A percentile compares a stretch with the other conserved stretches of the same genome.
Conservation (phyloP, 2,888 invertebrate species). For the Polyommatus icarus region DNA sequence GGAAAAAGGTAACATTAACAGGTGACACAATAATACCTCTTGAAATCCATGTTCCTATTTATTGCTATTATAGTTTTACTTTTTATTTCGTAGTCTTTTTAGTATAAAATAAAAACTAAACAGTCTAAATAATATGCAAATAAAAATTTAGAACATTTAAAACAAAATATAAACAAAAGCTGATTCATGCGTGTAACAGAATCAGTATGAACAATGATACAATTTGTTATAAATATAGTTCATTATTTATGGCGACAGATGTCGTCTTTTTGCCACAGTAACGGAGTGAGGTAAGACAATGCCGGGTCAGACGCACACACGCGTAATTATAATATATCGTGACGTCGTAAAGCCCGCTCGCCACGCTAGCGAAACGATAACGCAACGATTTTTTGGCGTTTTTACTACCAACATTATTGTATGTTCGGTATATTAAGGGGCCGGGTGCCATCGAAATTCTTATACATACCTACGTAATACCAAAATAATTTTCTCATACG, state of each 20-base stretch:
- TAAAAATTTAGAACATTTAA: not conserved
- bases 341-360: conserved; percentile 7
- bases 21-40: not conserved
- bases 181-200: not conserved
- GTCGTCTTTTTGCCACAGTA: conserved; percentile 51
- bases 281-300: conserved; percentile 52
- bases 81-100: too few species aligned
- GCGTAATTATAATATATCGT: conserved; percentile 34
- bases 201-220: conserved; percentile 25
- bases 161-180: not conserved
- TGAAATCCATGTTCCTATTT: not conserved
- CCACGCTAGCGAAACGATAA: not conserved
- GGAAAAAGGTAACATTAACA: not conserved
- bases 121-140: too few species aligned
- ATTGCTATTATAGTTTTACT: too few species aligned
- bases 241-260: conserved; percentile 44
- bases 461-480: too few species aligned
- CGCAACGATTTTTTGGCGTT: not conserved
- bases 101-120: too few species aligned
- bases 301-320: conserved; percentile 38
- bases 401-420: too few species aligned
- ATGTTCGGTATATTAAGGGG: too few species aligned
- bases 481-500: too few species aligned
- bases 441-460: too few species aligned
- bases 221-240: conserved; percentile 32